Base-by-base conservation (phyloP, 2,797 vertebrate genomes). In the Otus scops region DNA sequence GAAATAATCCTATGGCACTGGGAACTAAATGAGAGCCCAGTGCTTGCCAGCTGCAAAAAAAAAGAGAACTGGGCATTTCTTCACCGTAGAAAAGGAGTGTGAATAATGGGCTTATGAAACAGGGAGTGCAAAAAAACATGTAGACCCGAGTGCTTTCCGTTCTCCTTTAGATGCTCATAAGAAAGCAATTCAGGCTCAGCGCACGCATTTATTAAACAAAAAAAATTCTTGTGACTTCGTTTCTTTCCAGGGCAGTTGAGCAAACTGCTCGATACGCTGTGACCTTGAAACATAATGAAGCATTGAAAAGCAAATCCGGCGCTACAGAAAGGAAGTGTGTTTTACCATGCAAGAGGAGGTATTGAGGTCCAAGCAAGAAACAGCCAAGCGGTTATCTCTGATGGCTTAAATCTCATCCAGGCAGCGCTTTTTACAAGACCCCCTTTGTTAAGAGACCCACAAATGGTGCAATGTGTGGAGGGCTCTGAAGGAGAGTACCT, bases 271-370 rank as follows among this genome's bases (percentile, higher is more conserved):
- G 2, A 80, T 91, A 68, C 5, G 39, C 81, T 3, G 13, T 59
- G 96, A 93, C 95, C 94, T 96, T 60, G 87, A 85, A 83, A 74
- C 75, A 96, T 94, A 96, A 96, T 92, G 89, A 88, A 86, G 91
- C 95, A 95, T 93, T 96, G 95, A 96, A 77, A 92, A 91, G 93
- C 89, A 88, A 92, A 94, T 70, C 91, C 24, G 61, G 70, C 4
- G 3, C 57, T 36, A 82, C 86, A 92, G 89, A 94, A 47, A 85
- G 89, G 95, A 93, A 92, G 91, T 5, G 60, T 93, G 86, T 93
- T 94, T 81, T 19, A 64, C 73, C 75, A 32, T 9, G 93, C 81
- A 61, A 65, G 79, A 48, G 81, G 81, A 85, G 87, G 91, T 83
- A 74, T 6, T 36, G 84, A 89, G 78, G 51, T 77, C 82, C 61